Evolutionary conservation across 2,797 vertebrate genomes (phyloP), one percentile per base, ranked within the genome.

Genomic region (Schizopygopsis pylzovi): DNA sequence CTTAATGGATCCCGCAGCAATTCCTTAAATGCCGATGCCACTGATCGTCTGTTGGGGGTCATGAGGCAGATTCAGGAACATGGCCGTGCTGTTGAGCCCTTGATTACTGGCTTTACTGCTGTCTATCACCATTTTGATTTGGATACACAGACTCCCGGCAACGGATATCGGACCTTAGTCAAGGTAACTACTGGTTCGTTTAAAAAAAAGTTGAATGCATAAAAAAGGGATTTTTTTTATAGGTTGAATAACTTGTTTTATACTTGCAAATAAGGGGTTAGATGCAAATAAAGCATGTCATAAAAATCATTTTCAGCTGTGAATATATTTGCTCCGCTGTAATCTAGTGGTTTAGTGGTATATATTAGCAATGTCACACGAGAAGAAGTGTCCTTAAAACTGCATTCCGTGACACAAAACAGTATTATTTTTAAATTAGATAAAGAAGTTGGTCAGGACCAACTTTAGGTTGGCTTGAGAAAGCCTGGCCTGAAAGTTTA

Each of bases 91-190:
- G 76, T 96, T 79, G 87, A 92, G 80, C 93, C 94, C 0, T 41
- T 95, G 45, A 92, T 95, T 3, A 47, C 81, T 70, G 88, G 90
- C 89, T 94, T 96, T 82, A 87, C 92, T 9, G 8, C 88, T 2
- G 77, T 95, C 72, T 96, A 91, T 82, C 94, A 95, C 79, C 94
- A 94, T 78, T 96, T 94, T 22, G 95, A 96, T 91, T 93, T 96
- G 20, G 94, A 95, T 2, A 80, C 79, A 12, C 76, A 93, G 33
- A 95, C 95, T 0, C 95, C 95, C 0, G 95, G 92, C 3, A 96
- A 96, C 12, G 95, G 95, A 13, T 96, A 95, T 90, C 95, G 95
- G 68, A 94, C 95, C 0, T 91, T 96, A 85, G 93, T 95, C 41
- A 96, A 96, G 94, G 95, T 96, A 92, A 43, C 59, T 12, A 9